Percentiles rank a stretch among this genome's conserved stretches.
These are phyloP conservation scores for Orthosia gothica DNA, from an alignment of 2,888 invertebrate genomes.

Conservation along the genomic window DNA sequence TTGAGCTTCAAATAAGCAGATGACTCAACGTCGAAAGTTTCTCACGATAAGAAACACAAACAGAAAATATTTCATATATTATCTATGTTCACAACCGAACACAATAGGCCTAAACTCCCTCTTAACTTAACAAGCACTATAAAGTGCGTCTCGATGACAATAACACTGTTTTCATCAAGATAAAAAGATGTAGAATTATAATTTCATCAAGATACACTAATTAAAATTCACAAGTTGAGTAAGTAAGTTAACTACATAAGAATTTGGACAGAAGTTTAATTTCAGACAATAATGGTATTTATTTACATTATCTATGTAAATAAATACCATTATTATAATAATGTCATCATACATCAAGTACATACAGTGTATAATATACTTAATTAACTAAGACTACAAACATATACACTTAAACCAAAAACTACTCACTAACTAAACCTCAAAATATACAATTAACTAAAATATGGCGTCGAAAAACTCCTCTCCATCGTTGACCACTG, in stretches of 20 bases:
- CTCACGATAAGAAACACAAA: slow-evolving; percentile 19
- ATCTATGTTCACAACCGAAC: slow-evolving; percentile 18
- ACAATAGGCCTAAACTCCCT: slow-evolving; percentile 33
- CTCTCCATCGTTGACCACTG: too few species aligned
- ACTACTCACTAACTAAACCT: too few species aligned
- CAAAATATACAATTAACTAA: too few species aligned
- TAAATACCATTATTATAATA: too few species aligned
- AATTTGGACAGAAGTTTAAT: slow-evolving; percentile 35
- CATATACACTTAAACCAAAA: too few species aligned
- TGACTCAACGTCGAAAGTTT: slow-evolving; percentile 53
- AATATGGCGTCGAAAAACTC: too few species aligned
- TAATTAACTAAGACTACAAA: too few species aligned
- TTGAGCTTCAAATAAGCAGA: slow-evolving; percentile 3
- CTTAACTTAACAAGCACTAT: slow-evolving; percentile 29
- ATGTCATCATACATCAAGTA: too few species aligned
- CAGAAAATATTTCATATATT: slow-evolving; percentile 6
- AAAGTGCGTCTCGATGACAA: slow-evolving; percentile 13
- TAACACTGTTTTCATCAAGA: slow-evolving; percentile 60
- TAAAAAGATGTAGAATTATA: slow-evolving; percentile 38
- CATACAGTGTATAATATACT: too few species aligned
- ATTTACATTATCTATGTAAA: too few species aligned
- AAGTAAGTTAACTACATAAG: background rate
- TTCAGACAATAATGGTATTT: too few species aligned
- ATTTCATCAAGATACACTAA: slow-evolving; percentile 64
- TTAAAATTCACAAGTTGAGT: slow-evolving; percentile 32